Evolutionary conservation across 1,140 invertebrate genomes (phyloP), one percentile per base, ranked within the genome.

Genomic region (Metopolophium dirhodum): DNA sequence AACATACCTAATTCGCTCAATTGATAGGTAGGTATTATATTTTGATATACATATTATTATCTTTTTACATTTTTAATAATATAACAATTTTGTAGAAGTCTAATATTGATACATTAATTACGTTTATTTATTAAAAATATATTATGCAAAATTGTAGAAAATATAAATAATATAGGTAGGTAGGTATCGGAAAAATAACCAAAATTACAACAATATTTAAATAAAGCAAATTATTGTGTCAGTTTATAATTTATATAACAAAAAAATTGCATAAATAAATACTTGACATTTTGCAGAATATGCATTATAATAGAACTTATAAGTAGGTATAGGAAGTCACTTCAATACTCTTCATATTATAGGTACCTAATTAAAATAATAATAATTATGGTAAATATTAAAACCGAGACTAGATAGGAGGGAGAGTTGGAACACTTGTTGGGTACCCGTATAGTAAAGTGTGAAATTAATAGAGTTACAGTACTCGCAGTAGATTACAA

Each of bases 371-470:
- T 68, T 68, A n/a, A 68, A n/a, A 68, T 68, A n/a, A 68, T n/a
- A n/a, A n/a, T 77, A 77, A 77, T 77, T n/a, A 77, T 77, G 30
- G 14, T 77, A 77, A 77, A 77, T 77, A 77, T 77, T 77, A n/a
- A 77, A n/a, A 77, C 30, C 30, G 3, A 20, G 30, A 35, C 30
- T 77, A 14, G 30, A 18, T 18, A 14, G 18, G 61, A 68, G 11
- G 61, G 14, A 6, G 14, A n/a, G 14, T n/a, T 18, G 30, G 14
- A 14, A 77, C 61, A n/a, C 30, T 77, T 77, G 18, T 77, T 77
- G 30, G 18, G 61, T 77, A 49, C 47, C 47, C 4, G 11, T 11
- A n/a, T 18, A 77, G 30, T 77, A 77, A 77, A 77, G 30, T 77
- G 14, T 77, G 0, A n/a, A n/a, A 77, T 77, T 18, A 41, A 4